Percentiles rank a stretch among this genome's conserved stretches.
phyloP scores from a whole-genome alignment of 2,888 invertebrate species.

The Argyresthia albistria region DNA sequence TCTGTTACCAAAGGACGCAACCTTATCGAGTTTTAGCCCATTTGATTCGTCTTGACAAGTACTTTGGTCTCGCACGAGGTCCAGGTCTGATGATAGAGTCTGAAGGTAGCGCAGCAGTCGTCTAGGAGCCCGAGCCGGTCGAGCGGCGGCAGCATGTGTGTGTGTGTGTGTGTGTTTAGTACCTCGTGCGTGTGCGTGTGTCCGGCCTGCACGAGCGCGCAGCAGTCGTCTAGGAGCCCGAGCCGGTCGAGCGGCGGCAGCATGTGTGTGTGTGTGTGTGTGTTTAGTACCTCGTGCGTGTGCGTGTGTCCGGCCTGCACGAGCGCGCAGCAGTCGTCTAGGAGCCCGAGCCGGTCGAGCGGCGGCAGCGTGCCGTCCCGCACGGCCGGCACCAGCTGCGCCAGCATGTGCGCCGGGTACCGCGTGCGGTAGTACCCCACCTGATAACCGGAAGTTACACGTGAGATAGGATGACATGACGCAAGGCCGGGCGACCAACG shows the following conservation, averaged over 20 bases:
- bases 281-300: constrained; percentile 81
- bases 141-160: constrained; percentile 87
- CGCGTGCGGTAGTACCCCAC: constrained; percentile 94
- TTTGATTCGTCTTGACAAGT: too few species aligned
- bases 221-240: constrained; percentile 92
- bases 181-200: constrained; percentile 85
- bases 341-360: constrained; percentile 88
- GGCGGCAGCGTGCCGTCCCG: constrained; percentile 85
- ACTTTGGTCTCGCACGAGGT: too few species aligned
- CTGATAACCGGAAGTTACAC: constrained; percentile 13
- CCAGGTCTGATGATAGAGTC: too few species aligned
- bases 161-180: too few species aligned
- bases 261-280: too few species aligned
- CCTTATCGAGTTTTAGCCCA: too few species aligned
- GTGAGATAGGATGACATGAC: too few species aligned
- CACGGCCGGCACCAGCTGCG: constrained; percentile 85
- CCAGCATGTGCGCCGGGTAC: constrained; percentile 83
- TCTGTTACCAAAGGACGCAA: too few species aligned
- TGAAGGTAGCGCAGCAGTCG: constrained; percentile 94
- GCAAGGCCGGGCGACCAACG: too few species aligned
- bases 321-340: constrained; percentile 94
- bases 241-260: constrained; percentile 92
- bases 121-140: constrained; percentile 91
- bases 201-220: constrained; percentile 93
- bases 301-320: constrained; percentile 89